Base-by-base conservation (phyloP, 2,797 vertebrate species). In the Pristis pectinata region DNA sequence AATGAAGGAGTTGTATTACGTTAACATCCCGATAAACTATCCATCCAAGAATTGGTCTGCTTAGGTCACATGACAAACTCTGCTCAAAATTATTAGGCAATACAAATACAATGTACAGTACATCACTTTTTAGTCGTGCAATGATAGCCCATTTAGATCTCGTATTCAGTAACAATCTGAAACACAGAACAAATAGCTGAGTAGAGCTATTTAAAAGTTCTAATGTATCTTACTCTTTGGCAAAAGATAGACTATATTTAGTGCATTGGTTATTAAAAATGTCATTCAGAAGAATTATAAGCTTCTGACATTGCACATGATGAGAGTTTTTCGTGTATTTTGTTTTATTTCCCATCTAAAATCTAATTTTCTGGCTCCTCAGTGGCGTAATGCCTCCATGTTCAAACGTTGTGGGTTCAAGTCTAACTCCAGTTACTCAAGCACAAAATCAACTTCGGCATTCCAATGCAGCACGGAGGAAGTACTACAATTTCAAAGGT, bases 1-100 rank as follows among this genome's bases (percentile, higher is more conserved):
- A 34, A 59, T n/a, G 89, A 92, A 89, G 22, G 61, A 92, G 89
- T 92, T 92, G n/a, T 27, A 93, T 93, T 93, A 72, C 37, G 70
- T 64, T 72, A 41, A 93, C 7, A 44, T 44, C 41, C 0, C 44
- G 61, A 93, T 44, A 70, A 93, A 70, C 91, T 44, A 93, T 44
- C n/a, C 37, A 94, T 70, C 41, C 24, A 56, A 10, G 67, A 93
- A 93, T 0, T 44, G 41, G 72, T 74, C 67, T 74, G 70, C 70
- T 1, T 30, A 27, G 13, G 6, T 93, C 92, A 94, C 1, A 1
- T 27, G 27, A 30, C 27, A 30, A 74, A 74, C 70, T 74, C 22
- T 74, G 70, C 24, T 74, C 70, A 30, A 53, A 93, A 56, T 94
- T n/a, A 13, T n/a, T 53, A 8, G 30, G 74, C 34, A 94, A 94